Evolutionary conservation across 2,113 vertebrate genomes (phyloP).

Genomic region (Carassius carassius): DNA sequence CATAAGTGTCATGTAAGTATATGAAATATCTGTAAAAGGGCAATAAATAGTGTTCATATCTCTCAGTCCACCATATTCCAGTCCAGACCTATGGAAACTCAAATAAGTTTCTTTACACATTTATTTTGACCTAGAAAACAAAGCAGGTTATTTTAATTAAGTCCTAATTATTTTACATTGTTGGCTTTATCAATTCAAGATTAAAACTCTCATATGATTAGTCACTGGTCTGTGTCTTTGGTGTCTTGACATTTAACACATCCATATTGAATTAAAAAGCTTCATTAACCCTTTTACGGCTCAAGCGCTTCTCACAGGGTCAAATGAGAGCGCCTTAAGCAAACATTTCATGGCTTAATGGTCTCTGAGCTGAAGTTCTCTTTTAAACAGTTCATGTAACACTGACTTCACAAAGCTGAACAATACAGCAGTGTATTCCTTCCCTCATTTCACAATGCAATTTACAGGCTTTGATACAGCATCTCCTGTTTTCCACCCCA

Average conservation of each 20-base stretch:
- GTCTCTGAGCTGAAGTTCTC: conserved; percentile 21
- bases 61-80: conserved; percentile 23
- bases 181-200: neutral
- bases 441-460: conserved; percentile 30
- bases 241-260: conserved; percentile 22
- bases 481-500: conserved; percentile 17
- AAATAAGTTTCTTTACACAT: conserved; percentile 1
- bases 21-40: conserved; percentile 44
- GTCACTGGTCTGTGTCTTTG: conserved; percentile 32
- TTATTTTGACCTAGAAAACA: conserved; percentile 9
- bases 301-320: neutral
- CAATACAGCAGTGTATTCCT: conserved; percentile 32
- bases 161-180: conserved; percentile 1
- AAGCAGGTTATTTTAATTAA: neutral
- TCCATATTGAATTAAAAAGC: conserved; percentile 7
- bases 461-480: conserved; percentile 27
- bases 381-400: conserved; percentile 49
- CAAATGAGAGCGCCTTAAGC: neutral
- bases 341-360: neutral
- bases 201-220: conserved; percentile 4
- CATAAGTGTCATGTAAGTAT: conserved; percentile 22
- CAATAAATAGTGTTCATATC: conserved; percentile 58
- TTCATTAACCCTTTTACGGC: conserved; percentile 3
- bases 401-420: conserved; percentile 54
- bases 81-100: conserved; percentile 36